These are phyloP conservation scores for Parazoanthus swiftii DNA, from an alignment of 92 coral and sea anemone species.

Conservation along the genomic window DNA sequence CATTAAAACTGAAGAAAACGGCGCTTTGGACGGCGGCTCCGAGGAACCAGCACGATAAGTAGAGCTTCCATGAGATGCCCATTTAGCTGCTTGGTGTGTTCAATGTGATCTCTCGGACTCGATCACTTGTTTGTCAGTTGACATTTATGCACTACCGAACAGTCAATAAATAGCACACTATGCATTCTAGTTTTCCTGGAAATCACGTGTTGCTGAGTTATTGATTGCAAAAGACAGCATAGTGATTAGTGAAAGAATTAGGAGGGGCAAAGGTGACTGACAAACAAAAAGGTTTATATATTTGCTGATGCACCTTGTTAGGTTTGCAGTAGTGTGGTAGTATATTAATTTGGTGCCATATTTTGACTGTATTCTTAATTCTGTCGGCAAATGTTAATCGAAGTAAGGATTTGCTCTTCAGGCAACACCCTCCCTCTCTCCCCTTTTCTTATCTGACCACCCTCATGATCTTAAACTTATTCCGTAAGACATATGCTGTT, in stretches of 20 bases:
- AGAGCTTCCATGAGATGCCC: constrained; percentile 71
- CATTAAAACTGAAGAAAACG: constrained; percentile 80
- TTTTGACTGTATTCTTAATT: too few relatives aligned
- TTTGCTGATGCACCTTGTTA: too few relatives aligned
- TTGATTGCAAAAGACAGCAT: not conserved
- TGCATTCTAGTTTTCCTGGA: not conserved
- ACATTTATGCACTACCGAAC: not conserved
- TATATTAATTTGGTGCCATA: too few relatives aligned
- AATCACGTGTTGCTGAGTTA: not conserved
- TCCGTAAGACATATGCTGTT: too few relatives aligned
- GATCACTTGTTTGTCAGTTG: constrained; percentile 1
- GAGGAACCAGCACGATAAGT: constrained; percentile 86
- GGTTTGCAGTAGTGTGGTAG: too few relatives aligned
- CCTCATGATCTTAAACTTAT: too few relatives aligned
- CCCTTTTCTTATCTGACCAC: too few relatives aligned
- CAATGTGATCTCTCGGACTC: not conserved
- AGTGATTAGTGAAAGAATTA: not conserved
- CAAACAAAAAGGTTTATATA: too few relatives aligned
- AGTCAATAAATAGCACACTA: not conserved
- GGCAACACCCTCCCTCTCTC: too few relatives aligned
- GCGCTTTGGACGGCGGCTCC: constrained; percentile 94
- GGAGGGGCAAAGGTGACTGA: not conserved
- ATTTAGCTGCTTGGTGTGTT: constrained; percentile 16
- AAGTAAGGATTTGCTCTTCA: too few relatives aligned
- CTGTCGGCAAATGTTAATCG: too few relatives aligned